Base-by-base conservation (phyloP, 1,140 invertebrate genomes). In the Brachionus sp. region DNA sequence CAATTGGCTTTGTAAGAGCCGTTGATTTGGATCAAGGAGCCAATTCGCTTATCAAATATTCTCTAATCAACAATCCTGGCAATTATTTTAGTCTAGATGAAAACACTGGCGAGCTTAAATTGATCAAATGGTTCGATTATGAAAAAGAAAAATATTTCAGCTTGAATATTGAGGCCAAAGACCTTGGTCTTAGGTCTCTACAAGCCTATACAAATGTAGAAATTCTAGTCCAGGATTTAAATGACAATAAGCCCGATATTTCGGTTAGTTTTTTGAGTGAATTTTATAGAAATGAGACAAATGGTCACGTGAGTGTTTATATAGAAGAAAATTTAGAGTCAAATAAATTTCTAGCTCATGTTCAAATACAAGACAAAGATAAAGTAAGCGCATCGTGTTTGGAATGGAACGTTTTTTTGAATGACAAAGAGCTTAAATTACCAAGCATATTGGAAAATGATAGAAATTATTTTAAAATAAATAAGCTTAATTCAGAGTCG, bases 131-230 rank as follows among this genome's bases (percentile, higher is more conserved):
- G 50, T n/a, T 80, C 50, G 77, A 80, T n/a, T 80, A 80, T 29
- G 77, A 80, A 80, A 80, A 57, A 80, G 50, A 80, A 16, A 57
- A 80, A 25, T 29, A 37, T 16, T 80, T 80, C 29, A 80, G 35
- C 4, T 42, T 80, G 23, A 57, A 25, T 19, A 44, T 80, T 13
- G 77, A 80, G 33, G 77, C 77, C 0, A 64, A 25, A 16, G 29
- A 80, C 5, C 1, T 7, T 5, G 50, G 29, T 44, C n/a, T 37
- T 1, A 33, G 77, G 5, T 64, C 77, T 0, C 19, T 80, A n/a
- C 77, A 23, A 1, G 25, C 35, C 5, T 66, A 80, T 10, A 44
- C 77, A 23, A 80, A 13, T 5, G 62, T 80, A 6, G 77, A 80
- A 37, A 62, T 80, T 12, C 1, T 4, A 2, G 62, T 83, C n/a